phyloP scores from a whole-genome alignment of 2,797 vertebrate genomes.

The Scyliorhinus canicula region DNA sequence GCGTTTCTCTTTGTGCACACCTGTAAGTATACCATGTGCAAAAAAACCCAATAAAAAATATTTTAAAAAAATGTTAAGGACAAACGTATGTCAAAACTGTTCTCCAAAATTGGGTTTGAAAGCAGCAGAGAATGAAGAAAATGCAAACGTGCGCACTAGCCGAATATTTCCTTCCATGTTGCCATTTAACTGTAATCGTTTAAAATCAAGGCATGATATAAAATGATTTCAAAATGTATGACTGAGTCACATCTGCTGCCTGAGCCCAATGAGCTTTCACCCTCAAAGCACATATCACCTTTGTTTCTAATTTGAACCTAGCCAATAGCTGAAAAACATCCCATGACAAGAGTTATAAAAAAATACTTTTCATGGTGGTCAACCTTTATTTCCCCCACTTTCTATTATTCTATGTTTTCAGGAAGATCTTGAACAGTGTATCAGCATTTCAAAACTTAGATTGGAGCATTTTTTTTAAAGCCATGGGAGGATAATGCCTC shows the following conservation, averaged over 20 bases:
- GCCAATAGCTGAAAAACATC: neutral
- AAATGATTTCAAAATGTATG: too few relatives aligned
- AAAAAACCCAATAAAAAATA: too few relatives aligned
- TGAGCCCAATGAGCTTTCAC: neutral
- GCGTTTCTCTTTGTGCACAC: too few relatives aligned
- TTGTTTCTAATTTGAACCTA: neutral
- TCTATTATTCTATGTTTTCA: neutral
- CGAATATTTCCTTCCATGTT: too few relatives aligned
- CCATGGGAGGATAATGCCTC: neutral
- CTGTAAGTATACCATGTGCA: too few relatives aligned
- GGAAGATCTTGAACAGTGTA: neutral
- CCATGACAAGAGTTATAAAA: too few relatives aligned
- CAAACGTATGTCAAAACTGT: neutral
- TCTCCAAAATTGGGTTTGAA: neutral
- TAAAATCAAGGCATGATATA: too few relatives aligned
- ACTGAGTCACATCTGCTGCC: neutral
- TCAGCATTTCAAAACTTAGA: neutral
- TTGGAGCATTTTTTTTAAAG: neutral
- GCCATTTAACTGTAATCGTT: too few relatives aligned
- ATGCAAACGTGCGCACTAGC: neutral
- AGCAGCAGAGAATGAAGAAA: neutral
- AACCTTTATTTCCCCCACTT: neutral
- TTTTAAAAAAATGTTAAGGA: neutral
- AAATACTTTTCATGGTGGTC: neutral
- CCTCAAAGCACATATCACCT: neutral